phyloP scores from a whole-genome alignment of 2,113 vertebrate species.

The Crotalus helleri region DNA sequence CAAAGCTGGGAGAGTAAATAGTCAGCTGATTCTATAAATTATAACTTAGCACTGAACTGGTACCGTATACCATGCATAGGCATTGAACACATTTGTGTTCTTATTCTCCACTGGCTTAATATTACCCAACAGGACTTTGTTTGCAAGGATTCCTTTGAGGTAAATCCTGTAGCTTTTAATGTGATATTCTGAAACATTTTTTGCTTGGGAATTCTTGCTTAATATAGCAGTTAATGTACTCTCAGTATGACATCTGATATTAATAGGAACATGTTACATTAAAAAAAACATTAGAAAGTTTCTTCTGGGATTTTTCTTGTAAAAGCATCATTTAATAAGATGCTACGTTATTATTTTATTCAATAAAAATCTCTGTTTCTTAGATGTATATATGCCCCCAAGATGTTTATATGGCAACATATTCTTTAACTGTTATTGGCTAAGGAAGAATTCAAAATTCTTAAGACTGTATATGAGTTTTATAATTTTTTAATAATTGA shows the following conservation, averaged over 20 bases:
- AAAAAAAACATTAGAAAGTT: background rate
- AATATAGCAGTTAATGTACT: background rate
- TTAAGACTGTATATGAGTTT: conserved; percentile 14
- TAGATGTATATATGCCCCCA: background rate
- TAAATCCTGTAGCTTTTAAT: background rate
- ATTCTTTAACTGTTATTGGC: conserved; percentile 8
- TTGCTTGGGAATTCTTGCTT: background rate
- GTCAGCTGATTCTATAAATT: background rate
- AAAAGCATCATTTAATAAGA: conserved; percentile 29
- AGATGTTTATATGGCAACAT: conserved; percentile 46
- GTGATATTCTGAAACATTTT: background rate
- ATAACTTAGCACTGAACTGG: background rate
- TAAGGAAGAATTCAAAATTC: conserved; percentile 12
- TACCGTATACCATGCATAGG: background rate
- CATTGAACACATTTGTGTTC: background rate
- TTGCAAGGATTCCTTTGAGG: background rate
- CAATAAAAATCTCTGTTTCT: conserved; percentile 17
- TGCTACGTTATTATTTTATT: conserved; percentile 11
- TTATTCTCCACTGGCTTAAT: background rate
- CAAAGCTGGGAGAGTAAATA: background rate
- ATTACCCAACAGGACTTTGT: background rate
- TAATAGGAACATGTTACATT: background rate
- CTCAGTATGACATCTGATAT: background rate
- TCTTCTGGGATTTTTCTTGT: conserved; percentile 19
- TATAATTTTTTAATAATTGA: conserved; percentile 10